A percentile compares a stretch with the other conserved stretches of the same genome.
Evolutionary conservation across 2,113 vertebrate genomes (phyloP).

Genomic region (Symphodus melops): DNA sequence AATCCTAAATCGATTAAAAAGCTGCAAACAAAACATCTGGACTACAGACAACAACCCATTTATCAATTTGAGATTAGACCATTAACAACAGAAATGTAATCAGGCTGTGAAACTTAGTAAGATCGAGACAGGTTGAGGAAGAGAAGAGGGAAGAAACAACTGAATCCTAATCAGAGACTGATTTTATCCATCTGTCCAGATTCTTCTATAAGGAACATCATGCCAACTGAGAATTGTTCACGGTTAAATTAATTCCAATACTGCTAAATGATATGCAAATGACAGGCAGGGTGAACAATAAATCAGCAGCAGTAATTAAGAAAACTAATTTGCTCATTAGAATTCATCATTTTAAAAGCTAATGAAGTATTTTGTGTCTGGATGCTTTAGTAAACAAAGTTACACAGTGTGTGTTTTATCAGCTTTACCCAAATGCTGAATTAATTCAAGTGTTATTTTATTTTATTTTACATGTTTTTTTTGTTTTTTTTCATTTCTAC

Average conservation of each 20-base stretch:
- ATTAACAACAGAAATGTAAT: slow-evolving; percentile 12
- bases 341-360: slow-evolving; percentile 50
- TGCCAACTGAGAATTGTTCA: slow-evolving; percentile 50
- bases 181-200: slow-evolving; percentile 58
- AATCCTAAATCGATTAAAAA: background rate
- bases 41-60: slow-evolving; percentile 21
- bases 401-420: background rate
- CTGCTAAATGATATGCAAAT: slow-evolving; percentile 49
- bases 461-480: background rate
- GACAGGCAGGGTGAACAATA: slow-evolving; percentile 44
- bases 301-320: slow-evolving; percentile 63
- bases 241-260: slow-evolving; percentile 51
- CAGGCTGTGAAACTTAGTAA: slow-evolving; percentile 7
- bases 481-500: background rate
- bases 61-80: slow-evolving; percentile 21
- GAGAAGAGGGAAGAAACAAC: slow-evolving; percentile 3
- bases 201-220: slow-evolving; percentile 31
- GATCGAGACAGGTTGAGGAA: slow-evolving; percentile 3
- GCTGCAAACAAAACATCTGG: slow-evolving; percentile 22
- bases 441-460: background rate
- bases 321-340: slow-evolving; percentile 50
- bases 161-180: slow-evolving; percentile 39
- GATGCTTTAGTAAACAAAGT: slow-evolving; percentile 20
- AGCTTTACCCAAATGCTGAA: background rate
- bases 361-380: slow-evolving; percentile 6